phyloP scores from a whole-genome alignment of 2,888 invertebrate genomes.

The Xylota sylvarum region DNA sequence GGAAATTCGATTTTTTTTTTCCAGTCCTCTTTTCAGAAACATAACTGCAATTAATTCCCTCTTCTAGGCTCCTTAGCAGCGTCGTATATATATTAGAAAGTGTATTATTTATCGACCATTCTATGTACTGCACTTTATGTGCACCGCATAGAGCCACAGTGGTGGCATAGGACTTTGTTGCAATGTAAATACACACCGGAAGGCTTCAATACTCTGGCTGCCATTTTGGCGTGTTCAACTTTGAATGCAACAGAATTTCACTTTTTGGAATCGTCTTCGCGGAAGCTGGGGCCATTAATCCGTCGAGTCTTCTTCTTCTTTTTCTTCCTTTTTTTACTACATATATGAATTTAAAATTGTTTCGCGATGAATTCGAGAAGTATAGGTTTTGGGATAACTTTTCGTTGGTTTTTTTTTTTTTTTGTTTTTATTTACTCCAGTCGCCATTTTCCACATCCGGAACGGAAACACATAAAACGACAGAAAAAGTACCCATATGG shows the following conservation, averaged over 20 bases:
- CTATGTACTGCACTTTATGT: constrained; percentile 22
- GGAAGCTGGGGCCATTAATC: constrained; percentile 70
- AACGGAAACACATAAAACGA: constrained; percentile 60
- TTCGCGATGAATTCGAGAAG: constrained; percentile 40
- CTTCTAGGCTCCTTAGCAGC: constrained; percentile 47
- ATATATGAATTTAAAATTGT: constrained; percentile 66
- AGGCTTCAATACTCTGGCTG: constrained; percentile 51
- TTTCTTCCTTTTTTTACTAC: not conserved
- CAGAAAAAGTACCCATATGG: constrained; percentile 61
- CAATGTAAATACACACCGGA: constrained; percentile 67
- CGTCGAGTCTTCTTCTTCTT: constrained; percentile 6
- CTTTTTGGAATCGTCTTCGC: constrained; percentile 63
- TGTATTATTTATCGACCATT: constrained; percentile 73
- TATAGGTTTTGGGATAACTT: constrained; percentile 23
- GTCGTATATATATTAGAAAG: constrained; percentile 58
- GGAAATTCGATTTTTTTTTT: constrained; percentile 68
- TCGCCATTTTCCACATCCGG: constrained; percentile 66
- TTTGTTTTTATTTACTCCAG: constrained; percentile 12
- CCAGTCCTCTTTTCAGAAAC: constrained; percentile 55
- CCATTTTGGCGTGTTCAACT: constrained; percentile 68
- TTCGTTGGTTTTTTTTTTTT: not conserved
- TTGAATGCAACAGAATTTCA: constrained; percentile 63
- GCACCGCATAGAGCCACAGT: constrained; percentile 23
- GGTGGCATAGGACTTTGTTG: constrained; percentile 58
- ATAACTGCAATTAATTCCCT: constrained; percentile 72